Conservation (phyloP, 2,797 vertebrate species). For the Glyptemys insculpta region DNA sequence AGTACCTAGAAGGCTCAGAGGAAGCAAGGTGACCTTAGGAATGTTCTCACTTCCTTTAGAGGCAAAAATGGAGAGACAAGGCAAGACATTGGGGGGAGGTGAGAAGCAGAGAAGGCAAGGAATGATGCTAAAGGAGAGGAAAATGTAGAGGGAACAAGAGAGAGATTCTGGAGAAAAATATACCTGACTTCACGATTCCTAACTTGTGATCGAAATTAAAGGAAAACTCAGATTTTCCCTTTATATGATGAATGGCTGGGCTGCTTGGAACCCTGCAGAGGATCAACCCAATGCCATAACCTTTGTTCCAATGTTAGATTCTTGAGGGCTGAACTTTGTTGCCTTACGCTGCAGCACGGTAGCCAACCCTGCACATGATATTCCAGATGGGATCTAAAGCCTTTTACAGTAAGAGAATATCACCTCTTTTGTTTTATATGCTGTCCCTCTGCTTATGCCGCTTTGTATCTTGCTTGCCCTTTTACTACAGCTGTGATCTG, state of each 20-base stretch:
- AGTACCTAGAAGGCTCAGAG: not conserved
- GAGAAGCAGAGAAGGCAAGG: not conserved
- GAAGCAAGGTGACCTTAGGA: not conserved
- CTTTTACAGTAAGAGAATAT: conserved; percentile 33
- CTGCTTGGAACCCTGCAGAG: not conserved
- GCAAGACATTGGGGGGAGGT: not conserved
- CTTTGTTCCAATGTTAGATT: not conserved
- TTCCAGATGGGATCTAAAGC: conserved; percentile 31
- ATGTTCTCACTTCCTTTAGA: not conserved
- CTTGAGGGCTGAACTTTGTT: conserved; percentile 15
- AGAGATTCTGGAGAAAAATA: not conserved
- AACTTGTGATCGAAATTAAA: not conserved
- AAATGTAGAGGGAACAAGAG: not conserved
- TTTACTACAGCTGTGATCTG: conserved; percentile 13
- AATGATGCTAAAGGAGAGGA: not conserved
- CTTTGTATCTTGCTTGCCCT: conserved; percentile 21
- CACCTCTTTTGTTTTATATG: not conserved
- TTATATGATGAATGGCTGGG: not conserved
- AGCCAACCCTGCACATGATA: not conserved
- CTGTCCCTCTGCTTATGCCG: not conserved
- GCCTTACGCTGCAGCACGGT: not conserved
- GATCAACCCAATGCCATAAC: not conserved
- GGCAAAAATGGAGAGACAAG: not conserved
- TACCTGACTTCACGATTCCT: conserved; percentile 8
- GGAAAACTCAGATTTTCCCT: conserved; percentile 7